Evolutionary conservation across 2,113 vertebrate species (phyloP).

Genomic region (Sigmodon hispidus): DNA sequence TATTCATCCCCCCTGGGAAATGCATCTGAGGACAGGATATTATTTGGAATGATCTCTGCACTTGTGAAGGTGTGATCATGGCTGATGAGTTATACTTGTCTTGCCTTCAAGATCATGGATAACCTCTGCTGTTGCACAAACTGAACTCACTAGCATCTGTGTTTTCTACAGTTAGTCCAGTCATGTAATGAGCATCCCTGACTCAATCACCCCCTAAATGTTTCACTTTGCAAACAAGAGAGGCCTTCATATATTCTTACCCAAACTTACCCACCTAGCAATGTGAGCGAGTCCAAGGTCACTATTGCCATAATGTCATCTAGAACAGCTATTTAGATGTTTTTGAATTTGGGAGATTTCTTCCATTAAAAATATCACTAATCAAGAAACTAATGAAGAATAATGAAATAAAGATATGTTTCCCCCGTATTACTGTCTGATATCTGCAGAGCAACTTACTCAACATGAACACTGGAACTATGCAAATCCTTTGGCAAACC

Average conservation of each 20-base stretch:
- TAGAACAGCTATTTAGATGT: background rate
- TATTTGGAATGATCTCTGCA: background rate
- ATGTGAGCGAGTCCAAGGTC: background rate
- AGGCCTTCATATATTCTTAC: background rate
- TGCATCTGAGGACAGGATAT: background rate
- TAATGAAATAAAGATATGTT: background rate
- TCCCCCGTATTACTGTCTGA: background rate
- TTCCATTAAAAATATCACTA: background rate
- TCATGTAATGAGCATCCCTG: background rate
- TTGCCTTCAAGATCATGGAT: background rate
- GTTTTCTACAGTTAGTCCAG: background rate
- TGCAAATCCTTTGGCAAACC: background rate
- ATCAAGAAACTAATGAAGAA: background rate
- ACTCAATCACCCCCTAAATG: too few species aligned
- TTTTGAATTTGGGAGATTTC: background rate
- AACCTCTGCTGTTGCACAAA: background rate
- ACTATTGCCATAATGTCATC: background rate
- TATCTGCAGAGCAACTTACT: background rate
- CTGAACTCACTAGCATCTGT: too few species aligned
- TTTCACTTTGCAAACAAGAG: background rate
- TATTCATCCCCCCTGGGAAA: background rate
- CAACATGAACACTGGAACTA: background rate
- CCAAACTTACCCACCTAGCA: background rate
- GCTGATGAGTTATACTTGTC: background rate
- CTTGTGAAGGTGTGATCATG: background rate